Conservation (phyloP, 2,888 invertebrate genomes). For the Lasioglossum morio region DNA sequence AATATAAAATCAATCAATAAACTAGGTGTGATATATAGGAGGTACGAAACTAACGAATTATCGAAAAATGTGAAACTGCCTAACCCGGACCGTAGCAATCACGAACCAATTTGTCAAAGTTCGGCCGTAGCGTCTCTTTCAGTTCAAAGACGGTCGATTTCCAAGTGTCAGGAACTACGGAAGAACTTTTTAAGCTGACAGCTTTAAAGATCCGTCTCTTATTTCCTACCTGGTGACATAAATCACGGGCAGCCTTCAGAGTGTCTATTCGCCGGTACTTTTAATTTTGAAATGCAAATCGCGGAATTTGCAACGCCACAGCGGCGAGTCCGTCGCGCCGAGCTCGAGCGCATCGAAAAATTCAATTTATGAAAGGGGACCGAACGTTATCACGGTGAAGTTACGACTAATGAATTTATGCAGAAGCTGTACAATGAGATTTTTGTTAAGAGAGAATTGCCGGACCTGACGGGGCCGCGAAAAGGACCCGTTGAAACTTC, state of each 20-base stretch:
- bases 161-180: neutral
- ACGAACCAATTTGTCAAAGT: neutral
- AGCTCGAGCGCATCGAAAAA: constrained; percentile 14
- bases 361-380: constrained; percentile 21
- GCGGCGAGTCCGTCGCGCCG: constrained; percentile 1
- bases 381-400: constrained; percentile 16
- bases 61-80: neutral
- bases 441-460: constrained; percentile 31
- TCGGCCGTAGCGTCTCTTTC: neutral
- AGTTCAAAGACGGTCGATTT: neutral
- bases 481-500: constrained; percentile 53
- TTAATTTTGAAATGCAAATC: neutral
- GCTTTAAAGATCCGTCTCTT: neutral
- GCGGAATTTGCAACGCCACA: neutral
- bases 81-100: neutral
- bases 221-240: neutral
- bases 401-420: constrained; percentile 58
- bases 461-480: constrained; percentile 28
- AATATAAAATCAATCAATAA: neutral
- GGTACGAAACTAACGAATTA: neutral
- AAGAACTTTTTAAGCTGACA: neutral
- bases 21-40: neutral
- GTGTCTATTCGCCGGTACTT: neutral
- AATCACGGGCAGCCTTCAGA: neutral
- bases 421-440: constrained; percentile 44